Conservation (phyloP, 2,113 vertebrate species). For the rat (Rattus norvegicus) region GRCr8 NC_086029.1:20320501-20321000, state of each 20-base stretch:
- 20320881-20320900: background rate
- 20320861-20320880: background rate
- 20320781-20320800: background rate
- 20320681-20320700: background rate
- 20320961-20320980: background rate
- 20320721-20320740: background rate
- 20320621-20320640: background rate
- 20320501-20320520: background rate
- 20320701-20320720: background rate
- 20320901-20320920: background rate
- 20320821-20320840: background rate
- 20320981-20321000: background rate
- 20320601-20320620: background rate
- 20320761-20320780: background rate
- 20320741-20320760: background rate
- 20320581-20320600: background rate
- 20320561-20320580: background rate
- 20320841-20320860: background rate
- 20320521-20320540: background rate
- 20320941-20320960: background rate
- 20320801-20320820: background rate
- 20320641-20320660: background rate
- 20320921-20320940: background rate
- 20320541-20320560: background rate
- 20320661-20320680: background rate